Conservation (phyloP, 2,888 invertebrate genomes). For the Dynastes maya region DNA sequence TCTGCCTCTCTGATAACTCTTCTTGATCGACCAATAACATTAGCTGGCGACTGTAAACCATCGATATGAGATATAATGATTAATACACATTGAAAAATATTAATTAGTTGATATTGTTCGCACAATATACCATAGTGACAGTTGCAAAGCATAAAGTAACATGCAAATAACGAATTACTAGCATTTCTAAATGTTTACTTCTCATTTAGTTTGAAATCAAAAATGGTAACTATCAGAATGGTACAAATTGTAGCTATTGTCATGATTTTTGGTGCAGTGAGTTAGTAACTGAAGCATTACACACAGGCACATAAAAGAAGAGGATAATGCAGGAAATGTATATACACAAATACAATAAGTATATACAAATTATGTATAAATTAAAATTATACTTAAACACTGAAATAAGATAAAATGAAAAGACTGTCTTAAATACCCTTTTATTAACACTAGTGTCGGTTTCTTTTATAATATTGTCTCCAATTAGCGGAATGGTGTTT, state of each 20-base stretch:
- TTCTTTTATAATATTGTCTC: conserved; percentile 24
- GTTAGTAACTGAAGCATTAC: conserved; percentile 24
- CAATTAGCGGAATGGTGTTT: conserved; percentile 46
- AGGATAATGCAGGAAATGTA: background rate
- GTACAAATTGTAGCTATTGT: background rate
- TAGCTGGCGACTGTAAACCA: conserved; percentile 62
- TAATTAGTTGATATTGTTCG: background rate
- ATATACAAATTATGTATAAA: conserved; percentile 2
- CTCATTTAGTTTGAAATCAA: too few relatives aligned
- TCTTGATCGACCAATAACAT: conserved; percentile 63
- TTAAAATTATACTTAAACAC: background rate
- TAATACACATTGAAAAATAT: background rate
- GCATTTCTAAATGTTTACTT: too few relatives aligned
- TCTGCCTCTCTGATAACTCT: conserved; percentile 66
- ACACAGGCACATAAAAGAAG: conserved; percentile 30
- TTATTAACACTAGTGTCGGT: conserved; percentile 10
- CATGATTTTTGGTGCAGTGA: conserved; percentile 9
- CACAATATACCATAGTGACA: background rate
- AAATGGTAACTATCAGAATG: background rate
- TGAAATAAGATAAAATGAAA: background rate
- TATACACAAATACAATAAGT: conserved; percentile 9
- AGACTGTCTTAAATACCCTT: conserved; percentile 6
- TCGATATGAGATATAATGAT: background rate
- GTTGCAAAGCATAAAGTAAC: too few relatives aligned
- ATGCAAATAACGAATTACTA: too few relatives aligned